These are phyloP conservation scores for Taurulus bubalis DNA, from an alignment of 2,113 vertebrate species.

Conservation along the genomic window DNA sequence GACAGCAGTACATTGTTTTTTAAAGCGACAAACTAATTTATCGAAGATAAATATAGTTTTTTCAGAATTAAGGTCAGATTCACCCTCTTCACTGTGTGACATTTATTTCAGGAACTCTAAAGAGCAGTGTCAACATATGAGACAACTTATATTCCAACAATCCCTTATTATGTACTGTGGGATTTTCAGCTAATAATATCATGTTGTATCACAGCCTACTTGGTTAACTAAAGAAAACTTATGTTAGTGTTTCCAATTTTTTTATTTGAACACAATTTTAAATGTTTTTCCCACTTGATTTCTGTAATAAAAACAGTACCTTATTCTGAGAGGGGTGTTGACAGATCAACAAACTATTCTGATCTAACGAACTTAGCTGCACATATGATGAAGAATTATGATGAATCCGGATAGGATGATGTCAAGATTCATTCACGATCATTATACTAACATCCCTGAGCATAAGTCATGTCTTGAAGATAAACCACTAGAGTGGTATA, in stretches of 20 bases:
- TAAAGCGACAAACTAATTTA: slow-evolving; percentile 38
- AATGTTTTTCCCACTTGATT: neutral
- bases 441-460: slow-evolving; percentile 42
- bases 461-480: slow-evolving; percentile 55
- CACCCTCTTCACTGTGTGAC: slow-evolving; percentile 27
- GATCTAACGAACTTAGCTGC: slow-evolving; percentile 8
- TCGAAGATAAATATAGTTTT: slow-evolving; percentile 22
- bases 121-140: neutral
- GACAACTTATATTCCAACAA: neutral
- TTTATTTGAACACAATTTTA: neutral
- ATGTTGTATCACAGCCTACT: neutral
- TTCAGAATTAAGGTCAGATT: slow-evolving; percentile 53
- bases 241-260: neutral
- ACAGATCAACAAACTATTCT: slow-evolving; percentile 17
- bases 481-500: slow-evolving; percentile 56
- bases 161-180: neutral
- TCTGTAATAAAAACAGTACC: neutral
- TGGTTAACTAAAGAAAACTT: neutral
- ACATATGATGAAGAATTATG: slow-evolving; percentile 12
- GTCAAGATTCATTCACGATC: slow-evolving; percentile 50
- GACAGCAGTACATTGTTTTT: slow-evolving; percentile 7
- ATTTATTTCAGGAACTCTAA: slow-evolving; percentile 29
- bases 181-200: neutral
- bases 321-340: neutral
- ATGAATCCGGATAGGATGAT: slow-evolving; percentile 11